A percentile compares a stretch with the other conserved stretches of the same genome.
Evolutionary conservation across 2,797 vertebrate genomes (phyloP).

Genomic region (Iguana delicatissima): DNA sequence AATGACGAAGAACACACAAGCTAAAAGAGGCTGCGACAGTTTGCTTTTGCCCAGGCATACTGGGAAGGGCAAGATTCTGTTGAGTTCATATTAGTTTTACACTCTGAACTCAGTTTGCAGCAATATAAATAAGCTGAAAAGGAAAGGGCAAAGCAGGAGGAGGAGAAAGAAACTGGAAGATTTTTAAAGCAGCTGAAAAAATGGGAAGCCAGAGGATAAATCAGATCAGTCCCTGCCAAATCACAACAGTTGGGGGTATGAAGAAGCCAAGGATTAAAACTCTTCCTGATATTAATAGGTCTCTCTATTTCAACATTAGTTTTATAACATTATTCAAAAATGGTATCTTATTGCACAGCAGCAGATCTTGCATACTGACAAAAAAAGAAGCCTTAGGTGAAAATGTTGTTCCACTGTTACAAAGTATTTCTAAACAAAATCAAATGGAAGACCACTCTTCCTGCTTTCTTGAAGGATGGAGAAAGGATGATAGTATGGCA

Average conservation of each 20-base stretch:
- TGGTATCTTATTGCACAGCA: background rate
- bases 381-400: constrained; percentile 15
- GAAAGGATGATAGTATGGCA: constrained; percentile 5
- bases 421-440: constrained; percentile 29
- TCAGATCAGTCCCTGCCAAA: too few relatives aligned
- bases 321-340: constrained; percentile 37
- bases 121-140: too few relatives aligned
- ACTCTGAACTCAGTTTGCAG: too few relatives aligned
- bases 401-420: constrained; percentile 19
- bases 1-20: too few relatives aligned
- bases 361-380: background rate
- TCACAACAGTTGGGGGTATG: background rate
- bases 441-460: constrained; percentile 3
- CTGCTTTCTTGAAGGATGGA: constrained; percentile 23
- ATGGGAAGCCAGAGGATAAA: too few relatives aligned
- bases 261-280: background rate
- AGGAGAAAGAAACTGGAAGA: background rate
- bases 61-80: too few relatives aligned
- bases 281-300: background rate
- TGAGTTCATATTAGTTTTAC: too few relatives aligned
- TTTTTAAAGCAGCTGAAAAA: background rate
- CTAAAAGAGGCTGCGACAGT: too few relatives aligned
- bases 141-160: too few relatives aligned
- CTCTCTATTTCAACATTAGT: background rate
- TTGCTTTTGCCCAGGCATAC: too few relatives aligned